phyloP scores from a whole-genome alignment of 2,797 vertebrate species.

The Cossypha polioptera region DNA sequence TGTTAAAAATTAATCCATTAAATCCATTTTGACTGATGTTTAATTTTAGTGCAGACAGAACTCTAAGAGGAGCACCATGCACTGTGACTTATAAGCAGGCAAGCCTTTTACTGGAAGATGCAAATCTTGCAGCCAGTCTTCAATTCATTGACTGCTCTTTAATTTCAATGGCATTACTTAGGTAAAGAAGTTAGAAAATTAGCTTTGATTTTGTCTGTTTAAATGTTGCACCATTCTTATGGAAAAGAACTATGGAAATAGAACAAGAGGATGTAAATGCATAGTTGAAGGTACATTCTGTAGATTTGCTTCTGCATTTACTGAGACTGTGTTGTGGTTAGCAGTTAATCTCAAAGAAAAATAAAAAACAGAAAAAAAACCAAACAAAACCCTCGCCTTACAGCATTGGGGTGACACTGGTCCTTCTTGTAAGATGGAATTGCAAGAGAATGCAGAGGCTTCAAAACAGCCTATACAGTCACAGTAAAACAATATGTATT shows the following conservation, averaged over 20 bases:
- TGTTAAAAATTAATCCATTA: neutral
- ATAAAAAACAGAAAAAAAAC: neutral
- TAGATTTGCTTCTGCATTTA: neutral
- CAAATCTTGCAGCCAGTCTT: neutral
- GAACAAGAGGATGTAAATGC: neutral
- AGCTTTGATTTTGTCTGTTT: neutral
- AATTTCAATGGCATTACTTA: neutral
- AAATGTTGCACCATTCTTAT: neutral
- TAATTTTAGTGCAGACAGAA: neutral
- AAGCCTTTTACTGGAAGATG: neutral
- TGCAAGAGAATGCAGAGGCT: neutral
- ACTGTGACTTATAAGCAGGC: neutral
- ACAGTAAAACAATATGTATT: neutral
- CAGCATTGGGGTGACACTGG: neutral
- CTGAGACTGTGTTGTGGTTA: neutral
- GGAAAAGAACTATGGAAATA: neutral
- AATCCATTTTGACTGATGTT: neutral
- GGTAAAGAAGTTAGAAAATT: neutral
- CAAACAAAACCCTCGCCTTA: fast-evolving
- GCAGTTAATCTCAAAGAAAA: neutral
- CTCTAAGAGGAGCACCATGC: neutral
- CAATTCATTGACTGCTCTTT: neutral
- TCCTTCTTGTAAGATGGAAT: neutral
- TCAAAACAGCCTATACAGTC: neutral
- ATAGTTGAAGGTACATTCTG: neutral